phyloP scores from a whole-genome alignment of 2,797 vertebrate genomes.

The Sternarchorhynchus goeldii region DNA sequence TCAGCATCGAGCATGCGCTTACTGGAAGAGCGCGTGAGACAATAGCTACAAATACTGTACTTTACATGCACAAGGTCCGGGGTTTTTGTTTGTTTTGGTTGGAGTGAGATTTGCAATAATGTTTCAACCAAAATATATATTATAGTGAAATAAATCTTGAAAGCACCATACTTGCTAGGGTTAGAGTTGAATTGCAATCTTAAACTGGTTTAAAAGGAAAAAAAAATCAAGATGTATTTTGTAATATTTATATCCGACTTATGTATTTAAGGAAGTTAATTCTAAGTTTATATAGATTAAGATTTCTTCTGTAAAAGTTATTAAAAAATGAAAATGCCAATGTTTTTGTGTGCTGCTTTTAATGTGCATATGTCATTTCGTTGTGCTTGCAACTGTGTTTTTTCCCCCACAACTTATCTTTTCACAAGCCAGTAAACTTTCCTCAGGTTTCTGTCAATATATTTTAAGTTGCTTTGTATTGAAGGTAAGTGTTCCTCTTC shows the following conservation, averaged over 20 bases:
- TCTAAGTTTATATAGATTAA: conserved; percentile 76
- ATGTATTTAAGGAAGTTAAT: conserved; percentile 70
- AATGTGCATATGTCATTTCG: conserved; percentile 57
- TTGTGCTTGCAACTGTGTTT: conserved; percentile 7
- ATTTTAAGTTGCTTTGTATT: conserved; percentile 33
- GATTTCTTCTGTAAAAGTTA: conserved; percentile 73
- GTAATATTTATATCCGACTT: conserved; percentile 76
- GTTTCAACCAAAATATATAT: conserved; percentile 65
- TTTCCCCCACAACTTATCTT: conserved; percentile 3
- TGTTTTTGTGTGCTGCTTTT: conserved; percentile 49
- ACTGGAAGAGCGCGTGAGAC: not conserved
- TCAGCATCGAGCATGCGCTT: conserved; percentile 1
- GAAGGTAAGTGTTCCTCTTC: conserved; percentile 52
- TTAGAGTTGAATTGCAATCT: conserved; percentile 63
- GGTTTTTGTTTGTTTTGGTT: conserved; percentile 17
- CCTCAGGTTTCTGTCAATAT: conserved; percentile 52
- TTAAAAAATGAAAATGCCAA: conserved; percentile 65
- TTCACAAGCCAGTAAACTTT: conserved; percentile 53
- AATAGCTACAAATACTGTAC: not conserved
- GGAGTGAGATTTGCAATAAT: conserved; percentile 55
- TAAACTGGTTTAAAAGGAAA: conserved; percentile 36
- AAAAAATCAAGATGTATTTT: conserved; percentile 69
- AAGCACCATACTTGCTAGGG: conserved; percentile 60
- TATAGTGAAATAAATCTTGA: conserved; percentile 60
- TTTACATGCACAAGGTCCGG: not conserved